Percentiles rank a stretch among this genome's conserved stretches.
phyloP scores from a whole-genome alignment of 1,140 invertebrate genomes.

The Scaptomyza montana region DNA sequence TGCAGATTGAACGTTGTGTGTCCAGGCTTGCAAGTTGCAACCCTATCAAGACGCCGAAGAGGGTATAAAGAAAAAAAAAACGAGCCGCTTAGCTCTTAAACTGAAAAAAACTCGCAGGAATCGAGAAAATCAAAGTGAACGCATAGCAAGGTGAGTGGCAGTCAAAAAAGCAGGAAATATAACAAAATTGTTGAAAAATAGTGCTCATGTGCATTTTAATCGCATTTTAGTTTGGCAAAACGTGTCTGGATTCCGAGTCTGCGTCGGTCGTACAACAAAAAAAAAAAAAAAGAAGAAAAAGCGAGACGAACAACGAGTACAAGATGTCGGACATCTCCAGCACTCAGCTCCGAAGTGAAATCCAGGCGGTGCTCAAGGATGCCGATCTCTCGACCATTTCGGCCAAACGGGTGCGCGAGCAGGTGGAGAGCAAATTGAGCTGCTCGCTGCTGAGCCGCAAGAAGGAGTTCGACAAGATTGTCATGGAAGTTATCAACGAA shows the following conservation, averaged over 20 bases:
- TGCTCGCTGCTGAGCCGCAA: constrained; percentile 90
- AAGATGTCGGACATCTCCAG: constrained; percentile 82
- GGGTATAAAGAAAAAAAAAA: constrained; percentile 63
- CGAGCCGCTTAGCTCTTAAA: constrained; percentile 32
- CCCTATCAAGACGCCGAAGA: constrained; percentile 67
- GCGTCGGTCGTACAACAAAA: constrained; percentile 35
- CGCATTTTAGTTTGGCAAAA: constrained; percentile 48
- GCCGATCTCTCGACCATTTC: constrained; percentile 93
- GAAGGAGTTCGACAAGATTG: constrained; percentile 92
- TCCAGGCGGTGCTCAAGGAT: constrained; percentile 89
- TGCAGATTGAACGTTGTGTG: constrained; percentile 24
- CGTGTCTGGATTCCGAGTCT: constrained; percentile 58
- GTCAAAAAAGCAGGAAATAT: background rate
- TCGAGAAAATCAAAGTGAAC: constrained; percentile 32
- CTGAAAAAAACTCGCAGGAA: constrained; percentile 31
- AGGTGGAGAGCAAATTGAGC: constrained; percentile 92
- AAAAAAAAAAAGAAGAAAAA: constrained; percentile 8
- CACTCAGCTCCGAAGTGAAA: constrained; percentile 69
- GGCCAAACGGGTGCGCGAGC: constrained; percentile 95
- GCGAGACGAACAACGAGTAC: constrained; percentile 50
- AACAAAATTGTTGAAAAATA: background rate
- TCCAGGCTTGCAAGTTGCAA: constrained; percentile 48
- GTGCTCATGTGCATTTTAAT: constrained; percentile 17
- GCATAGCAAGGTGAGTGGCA: constrained; percentile 15
- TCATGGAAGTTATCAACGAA: constrained; percentile 87